A percentile compares a stretch with the other conserved stretches of the same genome.
Conservation (phyloP, 2,113 vertebrate genomes). For the Sialia sialis region DNA sequence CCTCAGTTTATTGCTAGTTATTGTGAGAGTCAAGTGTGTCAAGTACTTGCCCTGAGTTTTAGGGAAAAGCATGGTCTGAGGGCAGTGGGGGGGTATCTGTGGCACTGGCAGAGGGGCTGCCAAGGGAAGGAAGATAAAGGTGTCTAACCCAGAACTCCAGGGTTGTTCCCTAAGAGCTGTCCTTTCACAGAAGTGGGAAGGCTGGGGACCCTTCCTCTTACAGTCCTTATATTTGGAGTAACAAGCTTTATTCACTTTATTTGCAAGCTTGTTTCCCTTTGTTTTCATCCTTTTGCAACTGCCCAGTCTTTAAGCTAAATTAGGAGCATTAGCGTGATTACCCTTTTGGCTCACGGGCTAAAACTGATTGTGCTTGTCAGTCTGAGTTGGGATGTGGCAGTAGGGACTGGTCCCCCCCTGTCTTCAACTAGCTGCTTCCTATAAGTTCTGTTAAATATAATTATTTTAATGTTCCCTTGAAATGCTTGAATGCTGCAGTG, state of each 20-base stretch:
- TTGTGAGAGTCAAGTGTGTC: accelerated
- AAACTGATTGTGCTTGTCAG: neutral
- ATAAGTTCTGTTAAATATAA: accelerated
- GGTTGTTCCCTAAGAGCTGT: neutral
- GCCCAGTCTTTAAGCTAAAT: neutral
- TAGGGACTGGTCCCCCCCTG: no score
- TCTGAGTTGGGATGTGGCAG: neutral
- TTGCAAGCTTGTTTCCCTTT: neutral
- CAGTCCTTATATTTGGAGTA: neutral
- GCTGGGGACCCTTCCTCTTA: accelerated
- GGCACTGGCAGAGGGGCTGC: accelerated
- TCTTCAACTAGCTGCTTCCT: accelerated
- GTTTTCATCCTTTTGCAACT: neutral
- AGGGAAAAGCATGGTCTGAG: accelerated
- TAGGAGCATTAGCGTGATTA: neutral
- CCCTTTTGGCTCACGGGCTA: neutral
- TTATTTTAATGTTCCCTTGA: neutral
- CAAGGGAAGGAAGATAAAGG: accelerated
- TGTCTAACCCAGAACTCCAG: neutral
- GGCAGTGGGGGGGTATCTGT: accelerated
- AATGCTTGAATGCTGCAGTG: neutral
- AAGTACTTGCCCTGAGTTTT: neutral
- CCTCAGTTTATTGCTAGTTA: neutral
- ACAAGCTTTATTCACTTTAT: no score
- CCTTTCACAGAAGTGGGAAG: no score